phyloP scores from a whole-genome alignment of 2,113 vertebrate genomes.

The Elgaria multicarinata region DNA sequence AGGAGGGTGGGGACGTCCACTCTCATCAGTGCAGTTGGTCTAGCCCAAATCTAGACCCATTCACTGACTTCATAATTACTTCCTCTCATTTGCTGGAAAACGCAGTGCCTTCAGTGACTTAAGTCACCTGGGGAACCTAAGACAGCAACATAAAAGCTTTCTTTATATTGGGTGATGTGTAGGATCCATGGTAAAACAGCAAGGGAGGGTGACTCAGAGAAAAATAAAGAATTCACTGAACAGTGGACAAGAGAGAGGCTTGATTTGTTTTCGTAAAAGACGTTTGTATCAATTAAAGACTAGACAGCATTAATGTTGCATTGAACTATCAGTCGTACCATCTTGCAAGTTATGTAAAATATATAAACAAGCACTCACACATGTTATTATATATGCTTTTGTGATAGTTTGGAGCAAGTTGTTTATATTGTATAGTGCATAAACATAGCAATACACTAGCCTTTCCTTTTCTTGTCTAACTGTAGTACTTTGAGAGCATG shows the following conservation, averaged over 20 bases:
- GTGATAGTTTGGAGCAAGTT: background rate
- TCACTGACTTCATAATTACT: background rate
- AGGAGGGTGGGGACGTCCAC: no score
- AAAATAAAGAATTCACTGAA: background rate
- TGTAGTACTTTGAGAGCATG: background rate
- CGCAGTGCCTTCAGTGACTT: background rate
- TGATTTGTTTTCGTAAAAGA: background rate
- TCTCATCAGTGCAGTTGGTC: no score
- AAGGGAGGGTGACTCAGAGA: background rate
- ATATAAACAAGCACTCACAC: background rate
- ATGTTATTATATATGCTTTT: background rate
- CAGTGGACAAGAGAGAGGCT: background rate
- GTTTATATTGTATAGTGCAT: background rate
- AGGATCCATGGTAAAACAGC: background rate
- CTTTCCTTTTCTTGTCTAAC: background rate
- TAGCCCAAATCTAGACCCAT: no score
- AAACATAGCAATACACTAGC: background rate
- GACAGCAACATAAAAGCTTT: background rate
- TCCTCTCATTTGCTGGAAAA: background rate
- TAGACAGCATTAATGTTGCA: background rate
- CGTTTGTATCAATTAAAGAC: background rate
- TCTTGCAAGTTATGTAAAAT: background rate
- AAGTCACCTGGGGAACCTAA: background rate
- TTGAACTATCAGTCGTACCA: background rate
- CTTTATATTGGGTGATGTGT: background rate